A percentile compares a stretch with the other conserved stretches of the same genome.
Evolutionary conservation across 1,140 invertebrate species (phyloP).

Genomic region (Marisa cornuarietis): DNA sequence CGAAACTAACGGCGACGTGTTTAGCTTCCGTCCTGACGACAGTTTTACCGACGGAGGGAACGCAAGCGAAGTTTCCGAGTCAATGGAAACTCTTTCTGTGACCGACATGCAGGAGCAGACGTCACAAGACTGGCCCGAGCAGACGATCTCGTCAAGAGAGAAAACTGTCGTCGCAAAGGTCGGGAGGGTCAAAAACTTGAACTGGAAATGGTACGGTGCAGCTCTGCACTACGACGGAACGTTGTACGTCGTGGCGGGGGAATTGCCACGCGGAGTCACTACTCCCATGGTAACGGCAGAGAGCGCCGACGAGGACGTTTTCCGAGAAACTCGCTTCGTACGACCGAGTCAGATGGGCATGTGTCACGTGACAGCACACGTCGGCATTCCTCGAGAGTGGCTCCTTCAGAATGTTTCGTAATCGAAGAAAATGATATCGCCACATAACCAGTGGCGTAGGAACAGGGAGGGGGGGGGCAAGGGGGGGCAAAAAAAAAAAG

Average conservation of each 20-base stretch:
- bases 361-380: constrained; percentile 13
- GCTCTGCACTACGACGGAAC: constrained; percentile 6
- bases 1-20: background rate
- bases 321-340: background rate
- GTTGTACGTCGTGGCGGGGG: constrained; percentile 16
- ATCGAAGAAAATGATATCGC: no score
- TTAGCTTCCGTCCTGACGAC: constrained; percentile 2
- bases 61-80: background rate
- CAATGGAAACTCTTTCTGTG: background rate
- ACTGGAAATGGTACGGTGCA: constrained; percentile 20
- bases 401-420: no score
- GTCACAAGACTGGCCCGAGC: background rate
- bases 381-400: constrained; percentile 3
- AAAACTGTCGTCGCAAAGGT: background rate
- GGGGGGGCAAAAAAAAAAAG: no score
- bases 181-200: background rate
- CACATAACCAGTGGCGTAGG: no score
- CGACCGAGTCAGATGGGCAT: constrained; percentile 7
- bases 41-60: background rate
- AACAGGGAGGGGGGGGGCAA: no score
- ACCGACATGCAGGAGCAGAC: background rate
- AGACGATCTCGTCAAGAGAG: background rate
- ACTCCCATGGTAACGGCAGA: background rate
- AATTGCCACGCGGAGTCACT: background rate
- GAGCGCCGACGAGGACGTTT: background rate